These are phyloP conservation scores for Microtus richardsoni DNA, from an alignment of 2,113 vertebrate genomes.

Conservation along the genomic window DNA sequence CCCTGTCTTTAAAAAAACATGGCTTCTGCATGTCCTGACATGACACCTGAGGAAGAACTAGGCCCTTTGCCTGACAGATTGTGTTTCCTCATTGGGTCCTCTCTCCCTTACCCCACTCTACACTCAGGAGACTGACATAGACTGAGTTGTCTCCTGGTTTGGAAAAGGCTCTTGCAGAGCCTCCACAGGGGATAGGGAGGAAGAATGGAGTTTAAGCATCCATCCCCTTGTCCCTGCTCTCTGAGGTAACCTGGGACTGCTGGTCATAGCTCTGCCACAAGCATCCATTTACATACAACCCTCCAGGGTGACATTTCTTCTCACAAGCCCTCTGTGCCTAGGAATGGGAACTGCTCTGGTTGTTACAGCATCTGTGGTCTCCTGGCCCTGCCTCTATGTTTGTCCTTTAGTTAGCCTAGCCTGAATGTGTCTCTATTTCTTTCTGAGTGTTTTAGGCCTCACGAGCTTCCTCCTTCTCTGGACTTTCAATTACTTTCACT, in stretches of 20 bases:
- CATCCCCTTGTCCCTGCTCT: background rate
- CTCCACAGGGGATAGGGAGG: background rate
- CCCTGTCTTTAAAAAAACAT: background rate
- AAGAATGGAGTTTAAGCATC: background rate
- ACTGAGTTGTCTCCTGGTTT: background rate
- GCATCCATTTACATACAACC: background rate
- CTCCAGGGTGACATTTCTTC: background rate
- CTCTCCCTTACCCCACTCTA: background rate
- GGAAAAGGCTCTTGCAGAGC: too few relatives aligned
- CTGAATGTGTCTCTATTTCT: background rate
- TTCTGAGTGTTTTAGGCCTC: background rate
- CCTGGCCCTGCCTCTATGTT: background rate
- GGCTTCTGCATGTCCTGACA: background rate
- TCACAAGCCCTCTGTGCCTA: background rate
- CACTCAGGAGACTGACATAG: background rate
- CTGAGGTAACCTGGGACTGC: background rate
- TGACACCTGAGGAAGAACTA: background rate
- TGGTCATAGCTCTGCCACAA: background rate
- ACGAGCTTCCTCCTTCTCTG: background rate
- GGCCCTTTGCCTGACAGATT: background rate
- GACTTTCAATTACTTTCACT: background rate
- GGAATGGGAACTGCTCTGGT: background rate
- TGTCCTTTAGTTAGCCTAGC: background rate
- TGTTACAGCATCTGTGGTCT: too few relatives aligned
- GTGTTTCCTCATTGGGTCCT: background rate